A percentile compares a stretch with the other conserved stretches of the same genome.
These are phyloP conservation scores for Chironomus tentans DNA, from an alignment of 2,888 invertebrate genomes.

Conservation along the genomic window DNA sequence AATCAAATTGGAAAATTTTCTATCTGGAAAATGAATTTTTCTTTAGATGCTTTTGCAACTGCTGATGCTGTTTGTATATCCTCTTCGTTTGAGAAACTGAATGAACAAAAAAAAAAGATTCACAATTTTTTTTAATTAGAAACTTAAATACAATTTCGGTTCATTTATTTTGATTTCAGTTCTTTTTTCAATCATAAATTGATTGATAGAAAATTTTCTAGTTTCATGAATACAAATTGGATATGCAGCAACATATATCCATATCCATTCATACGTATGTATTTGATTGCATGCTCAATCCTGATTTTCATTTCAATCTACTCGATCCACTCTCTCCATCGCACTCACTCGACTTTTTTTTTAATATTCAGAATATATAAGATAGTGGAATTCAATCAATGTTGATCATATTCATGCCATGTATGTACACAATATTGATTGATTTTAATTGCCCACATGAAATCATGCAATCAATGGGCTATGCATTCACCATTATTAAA, in stretches of 20 bases:
- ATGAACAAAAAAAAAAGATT: not conserved
- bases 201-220: not conserved
- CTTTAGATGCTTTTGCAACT: no score
- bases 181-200: slow-evolving; percentile 2
- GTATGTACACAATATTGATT: not conserved
- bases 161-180: not conserved
- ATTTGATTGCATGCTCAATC: no score
- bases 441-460: not conserved
- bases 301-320: no score
- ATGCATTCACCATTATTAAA: not conserved
- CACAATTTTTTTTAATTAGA: not conserved
- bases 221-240: not conserved
- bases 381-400: no score
- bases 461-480: not conserved
- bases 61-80: no score
- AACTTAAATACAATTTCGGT: not conserved
- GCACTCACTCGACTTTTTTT: no score
- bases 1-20: not conserved
- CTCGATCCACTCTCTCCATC: no score
- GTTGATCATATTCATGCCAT: not conserved
- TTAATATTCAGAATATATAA: no score
- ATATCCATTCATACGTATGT: no score
- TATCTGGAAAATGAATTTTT: not conserved
- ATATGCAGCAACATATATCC: no score
- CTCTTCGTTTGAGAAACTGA: not conserved